These are phyloP conservation scores for Mus caroli DNA, from an alignment of 2,797 vertebrate species.

Conservation along the genomic window DNA sequence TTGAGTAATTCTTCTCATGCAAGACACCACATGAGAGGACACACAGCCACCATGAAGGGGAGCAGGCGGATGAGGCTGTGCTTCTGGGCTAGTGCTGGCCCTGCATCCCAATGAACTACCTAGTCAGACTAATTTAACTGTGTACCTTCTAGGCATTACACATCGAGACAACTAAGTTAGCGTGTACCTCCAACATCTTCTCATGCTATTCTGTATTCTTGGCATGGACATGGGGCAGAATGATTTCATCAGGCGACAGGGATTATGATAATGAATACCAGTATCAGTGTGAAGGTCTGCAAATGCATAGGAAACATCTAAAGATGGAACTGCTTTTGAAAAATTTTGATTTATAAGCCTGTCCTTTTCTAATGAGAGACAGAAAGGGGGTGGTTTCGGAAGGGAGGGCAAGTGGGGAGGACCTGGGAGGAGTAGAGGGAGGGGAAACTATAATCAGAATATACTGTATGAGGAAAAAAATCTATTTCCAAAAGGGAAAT, in stretches of 20 bases:
- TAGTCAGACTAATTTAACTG: neutral
- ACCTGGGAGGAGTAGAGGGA: neutral
- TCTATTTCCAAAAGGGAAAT: neutral
- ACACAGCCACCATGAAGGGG: neutral
- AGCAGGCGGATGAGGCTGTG: neutral
- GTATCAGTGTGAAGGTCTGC: neutral
- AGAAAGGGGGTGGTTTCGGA: neutral
- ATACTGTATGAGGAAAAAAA: neutral
- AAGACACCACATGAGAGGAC: slow-evolving; percentile 46
- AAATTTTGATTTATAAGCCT: slow-evolving; percentile 5
- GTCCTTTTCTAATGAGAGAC: neutral
- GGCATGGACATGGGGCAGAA: slow-evolving; percentile 35
- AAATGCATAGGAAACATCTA: neutral
- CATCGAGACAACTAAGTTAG: neutral
- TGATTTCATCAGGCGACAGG: slow-evolving; percentile 59
- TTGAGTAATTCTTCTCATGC: slow-evolving; percentile 66
- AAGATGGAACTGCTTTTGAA: slow-evolving; percentile 33
- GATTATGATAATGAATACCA: slow-evolving; percentile 39
- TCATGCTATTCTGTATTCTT: slow-evolving; percentile 52
- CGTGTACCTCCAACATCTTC: neutral
- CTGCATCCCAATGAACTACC: neutral
- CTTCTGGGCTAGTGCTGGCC: neutral
- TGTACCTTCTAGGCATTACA: slow-evolving; percentile 30
- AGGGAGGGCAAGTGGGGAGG: neutral
- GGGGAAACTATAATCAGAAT: neutral